Evolutionary conservation across 53 echinoderm and acorn worm species (phyloP), one percentile per base, ranked within the genome.

Genomic region (Mesocentrotus franciscanus): DNA sequence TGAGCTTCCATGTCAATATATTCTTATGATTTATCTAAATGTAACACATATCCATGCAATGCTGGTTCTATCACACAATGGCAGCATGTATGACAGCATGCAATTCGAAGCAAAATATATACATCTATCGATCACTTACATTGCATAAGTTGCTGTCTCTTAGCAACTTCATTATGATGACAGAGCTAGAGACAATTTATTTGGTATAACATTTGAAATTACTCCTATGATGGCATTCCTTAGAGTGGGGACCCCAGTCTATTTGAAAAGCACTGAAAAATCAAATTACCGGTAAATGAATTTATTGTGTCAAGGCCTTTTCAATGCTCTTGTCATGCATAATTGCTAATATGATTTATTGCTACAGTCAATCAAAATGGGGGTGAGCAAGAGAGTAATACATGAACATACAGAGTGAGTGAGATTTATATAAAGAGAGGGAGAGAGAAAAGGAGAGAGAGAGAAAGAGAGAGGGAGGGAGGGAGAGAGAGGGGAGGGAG

Each of bases 281-380:
- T 7, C 49, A 49, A 49, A 49, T 49, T 49, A n/a, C n/a, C n/a
- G n/a, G n/a, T 24, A 76, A 32, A 30, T 32, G 4, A 30, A 76
- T 13, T 30, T n/a, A n/a, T n/a, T 30, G 2, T 32, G 76, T 29
- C 76, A 76, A 76, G 30, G 76, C 33, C 76, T 32, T 24, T 76
- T 64, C 64, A 33, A 14, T 10, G 13, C 30, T 33, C 15, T 18
- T 76, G 76, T 24, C 24, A 24, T 8, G 24, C 74, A 12, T 74
- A 49, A 74, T 30, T 74, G 27, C 72, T 29, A n/a, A n/a, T n/a
- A 79, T 79, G 79, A 79, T 79, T 79, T 35, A 79, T 79, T 81
- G 81, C 22, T 2, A 27, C 10, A 72, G 26, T 26, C 26, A n/a
- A n/a, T n/a, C 10, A 72, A n/a, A 11, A 72, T 10, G 26, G 26